phyloP scores from a whole-genome alignment of 2,113 vertebrate genomes.

The Vidua macroura region DNA sequence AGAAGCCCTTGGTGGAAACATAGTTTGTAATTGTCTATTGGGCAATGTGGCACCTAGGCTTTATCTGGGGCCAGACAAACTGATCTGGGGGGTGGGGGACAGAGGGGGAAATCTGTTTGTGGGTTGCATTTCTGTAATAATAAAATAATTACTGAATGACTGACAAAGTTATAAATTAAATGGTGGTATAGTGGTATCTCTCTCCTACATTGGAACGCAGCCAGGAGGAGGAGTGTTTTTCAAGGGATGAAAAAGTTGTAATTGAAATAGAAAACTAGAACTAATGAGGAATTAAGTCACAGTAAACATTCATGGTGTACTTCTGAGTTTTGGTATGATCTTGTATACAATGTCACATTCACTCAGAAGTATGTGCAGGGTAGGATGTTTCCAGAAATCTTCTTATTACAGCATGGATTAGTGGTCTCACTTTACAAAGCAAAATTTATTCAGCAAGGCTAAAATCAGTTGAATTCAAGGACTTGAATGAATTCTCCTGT shows the following conservation, averaged over 20 bases:
- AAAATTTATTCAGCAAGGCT: neutral
- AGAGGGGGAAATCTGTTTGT: constrained; percentile 5
- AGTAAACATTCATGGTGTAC: neutral
- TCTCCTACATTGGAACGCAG: constrained; percentile 28
- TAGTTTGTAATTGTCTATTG: neutral
- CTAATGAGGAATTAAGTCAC: constrained; percentile 4
- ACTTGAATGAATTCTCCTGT: neutral
- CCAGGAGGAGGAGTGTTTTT: constrained; percentile 2
- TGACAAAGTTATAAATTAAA: constrained; percentile 56
- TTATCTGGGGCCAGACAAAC: neutral
- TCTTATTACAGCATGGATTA: neutral
- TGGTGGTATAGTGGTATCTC: constrained; percentile 42
- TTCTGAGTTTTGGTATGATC: neutral
- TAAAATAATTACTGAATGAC: constrained; percentile 17
- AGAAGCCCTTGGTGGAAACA: neutral
- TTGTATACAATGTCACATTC: neutral
- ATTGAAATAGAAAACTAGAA: neutral
- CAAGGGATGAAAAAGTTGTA: neutral
- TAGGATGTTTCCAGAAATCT: neutral
- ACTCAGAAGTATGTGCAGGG: neutral
- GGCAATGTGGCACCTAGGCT: constrained; percentile 16
- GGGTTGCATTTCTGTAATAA: constrained; percentile 36
- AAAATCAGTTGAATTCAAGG: neutral
- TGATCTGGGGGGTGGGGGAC: neutral
- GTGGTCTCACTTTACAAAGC: neutral